Conservation (phyloP, 2,888 invertebrate genomes). For the Gandaritis pyraliata region DNA sequence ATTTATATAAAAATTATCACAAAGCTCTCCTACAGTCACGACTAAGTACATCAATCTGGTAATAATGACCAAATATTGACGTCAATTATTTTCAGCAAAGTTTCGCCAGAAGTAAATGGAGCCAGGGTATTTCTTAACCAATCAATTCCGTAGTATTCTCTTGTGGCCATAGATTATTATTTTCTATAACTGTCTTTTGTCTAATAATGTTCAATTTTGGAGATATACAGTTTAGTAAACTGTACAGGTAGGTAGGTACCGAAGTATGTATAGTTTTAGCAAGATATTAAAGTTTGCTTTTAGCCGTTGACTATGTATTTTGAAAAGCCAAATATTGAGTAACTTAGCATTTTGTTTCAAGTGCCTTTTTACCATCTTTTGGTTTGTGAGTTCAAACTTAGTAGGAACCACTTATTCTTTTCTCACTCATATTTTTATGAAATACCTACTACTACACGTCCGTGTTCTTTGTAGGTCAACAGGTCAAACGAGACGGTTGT, state of each 20-base stretch:
- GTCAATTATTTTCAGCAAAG: slow-evolving; percentile 40
- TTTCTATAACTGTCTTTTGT: neutral
- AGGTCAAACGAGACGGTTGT: slow-evolving; percentile 37
- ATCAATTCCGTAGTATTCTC: slow-evolving; percentile 39
- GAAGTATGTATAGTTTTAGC: no score
- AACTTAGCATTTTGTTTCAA: no score
- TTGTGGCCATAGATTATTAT: slow-evolving; percentile 11
- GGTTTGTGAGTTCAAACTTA: no score
- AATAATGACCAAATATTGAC: slow-evolving; percentile 40
- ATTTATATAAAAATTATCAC: neutral
- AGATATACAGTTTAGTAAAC: neutral
- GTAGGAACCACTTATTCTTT: no score
- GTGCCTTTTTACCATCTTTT: no score
- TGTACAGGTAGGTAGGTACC: no score
- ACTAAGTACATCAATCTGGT: slow-evolving; percentile 13
- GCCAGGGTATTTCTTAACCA: slow-evolving; percentile 39
- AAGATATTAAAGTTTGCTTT: no score
- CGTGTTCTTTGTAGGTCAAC: slow-evolving; percentile 64
- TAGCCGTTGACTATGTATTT: no score
- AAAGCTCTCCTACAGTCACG: neutral
- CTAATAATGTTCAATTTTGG: neutral
- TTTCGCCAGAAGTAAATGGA: slow-evolving; percentile 37
- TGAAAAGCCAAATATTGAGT: no score
- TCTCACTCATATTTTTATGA: no score
- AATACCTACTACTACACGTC: slow-evolving; percentile 42